phyloP scores from a whole-genome alignment of 2,888 invertebrate species.

The Campoplex nolae region DNA sequence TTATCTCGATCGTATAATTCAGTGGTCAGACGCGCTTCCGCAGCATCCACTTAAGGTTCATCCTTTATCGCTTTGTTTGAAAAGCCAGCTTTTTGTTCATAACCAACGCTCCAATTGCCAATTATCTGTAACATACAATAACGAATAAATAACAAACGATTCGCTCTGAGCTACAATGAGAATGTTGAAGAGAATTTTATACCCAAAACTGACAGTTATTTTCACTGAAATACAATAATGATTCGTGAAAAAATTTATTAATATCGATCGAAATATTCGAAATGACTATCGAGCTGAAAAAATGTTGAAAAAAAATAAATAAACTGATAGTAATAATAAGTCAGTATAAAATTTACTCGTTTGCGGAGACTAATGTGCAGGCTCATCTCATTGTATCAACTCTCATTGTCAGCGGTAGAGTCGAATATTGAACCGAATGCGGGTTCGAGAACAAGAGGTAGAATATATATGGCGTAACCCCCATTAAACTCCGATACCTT shows the following conservation, averaged over 20 bases:
- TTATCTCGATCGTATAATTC: constrained; percentile 19
- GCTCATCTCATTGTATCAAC: constrained; percentile 30
- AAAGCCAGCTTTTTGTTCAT: neutral
- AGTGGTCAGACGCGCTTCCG: neutral
- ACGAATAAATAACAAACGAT: neutral
- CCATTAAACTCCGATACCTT: constrained; percentile 80
- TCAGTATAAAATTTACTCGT: constrained; percentile 8
- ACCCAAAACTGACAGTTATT: neutral
- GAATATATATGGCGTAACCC: constrained; percentile 73
- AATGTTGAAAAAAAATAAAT: neutral
- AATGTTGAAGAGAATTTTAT: neutral
- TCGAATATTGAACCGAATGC: constrained; percentile 54
- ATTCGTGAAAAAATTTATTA: neutral
- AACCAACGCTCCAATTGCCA: neutral
- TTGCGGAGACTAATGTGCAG: constrained; percentile 19
- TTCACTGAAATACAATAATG: neutral
- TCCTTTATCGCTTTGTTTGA: neutral
- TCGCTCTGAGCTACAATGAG: neutral
- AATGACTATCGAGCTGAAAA: neutral
- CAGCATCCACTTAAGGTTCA: neutral
- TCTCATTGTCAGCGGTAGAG: constrained; percentile 20
- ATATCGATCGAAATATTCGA: neutral
- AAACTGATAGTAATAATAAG: neutral
- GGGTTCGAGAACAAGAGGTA: constrained; percentile 57
- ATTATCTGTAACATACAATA: neutral